Evolutionary conservation across 1,140 invertebrate genomes (phyloP).

Genomic region (Lucilia sericata): DNA sequence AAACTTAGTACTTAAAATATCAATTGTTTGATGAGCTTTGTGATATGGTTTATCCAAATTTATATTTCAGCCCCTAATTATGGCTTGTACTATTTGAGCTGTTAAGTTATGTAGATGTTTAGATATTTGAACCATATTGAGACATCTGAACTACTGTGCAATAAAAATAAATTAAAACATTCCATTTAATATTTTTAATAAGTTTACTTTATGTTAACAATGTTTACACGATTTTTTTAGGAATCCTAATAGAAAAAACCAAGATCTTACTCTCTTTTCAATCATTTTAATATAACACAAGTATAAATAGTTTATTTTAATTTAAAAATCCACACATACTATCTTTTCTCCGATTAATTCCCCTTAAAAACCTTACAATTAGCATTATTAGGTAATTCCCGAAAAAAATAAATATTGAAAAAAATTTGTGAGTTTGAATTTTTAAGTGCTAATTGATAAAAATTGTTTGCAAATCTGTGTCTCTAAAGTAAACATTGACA

Average conservation of each 20-base stretch:
- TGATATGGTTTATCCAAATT: too few species aligned
- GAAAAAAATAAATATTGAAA: conserved; percentile 6
- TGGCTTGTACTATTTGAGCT: too few species aligned
- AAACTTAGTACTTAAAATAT: too few species aligned
- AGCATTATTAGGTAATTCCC: conserved; percentile 11
- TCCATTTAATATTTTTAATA: neutral
- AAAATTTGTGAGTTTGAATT: neutral
- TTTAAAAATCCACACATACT: neutral
- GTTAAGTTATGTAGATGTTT: too few species aligned
- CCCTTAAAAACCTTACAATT: neutral
- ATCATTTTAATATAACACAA: neutral
- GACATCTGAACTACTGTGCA: too few species aligned
- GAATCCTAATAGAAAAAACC: neutral
- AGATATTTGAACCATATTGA: too few species aligned
- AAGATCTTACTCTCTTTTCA: neutral
- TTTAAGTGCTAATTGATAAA: conserved; percentile 37
- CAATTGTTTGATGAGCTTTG: too few species aligned
- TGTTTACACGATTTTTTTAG: neutral
- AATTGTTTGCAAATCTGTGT: conserved; percentile 33
- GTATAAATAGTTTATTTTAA: too few species aligned
- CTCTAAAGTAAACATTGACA: neutral
- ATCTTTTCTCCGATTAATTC: neutral
- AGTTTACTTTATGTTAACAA: neutral
- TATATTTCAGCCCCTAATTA: too few species aligned
- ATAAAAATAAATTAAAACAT: neutral